phyloP scores from a whole-genome alignment of 2,113 vertebrate genomes.

The Malaclemys terrapin region DNA sequence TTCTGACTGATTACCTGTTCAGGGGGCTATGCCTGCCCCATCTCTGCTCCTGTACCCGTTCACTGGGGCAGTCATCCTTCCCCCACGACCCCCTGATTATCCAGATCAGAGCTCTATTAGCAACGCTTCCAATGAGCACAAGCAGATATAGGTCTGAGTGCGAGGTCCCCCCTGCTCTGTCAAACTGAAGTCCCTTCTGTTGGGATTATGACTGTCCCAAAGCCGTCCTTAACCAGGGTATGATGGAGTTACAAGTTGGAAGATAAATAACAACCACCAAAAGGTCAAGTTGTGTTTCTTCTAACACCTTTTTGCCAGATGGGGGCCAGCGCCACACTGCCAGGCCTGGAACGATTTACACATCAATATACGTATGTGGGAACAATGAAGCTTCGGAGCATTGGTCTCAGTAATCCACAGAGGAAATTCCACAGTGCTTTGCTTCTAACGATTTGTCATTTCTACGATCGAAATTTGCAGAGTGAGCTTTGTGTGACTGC shows the following conservation, averaged over 20 bases:
- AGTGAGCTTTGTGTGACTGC: not conserved
- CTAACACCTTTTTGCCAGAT: rapidly evolving
- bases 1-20: no score
- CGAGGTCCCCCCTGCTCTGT: not conserved
- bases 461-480: not conserved
- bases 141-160: not conserved
- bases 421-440: not conserved
- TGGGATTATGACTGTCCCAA: not conserved
- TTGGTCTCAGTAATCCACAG: not conserved
- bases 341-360: not conserved
- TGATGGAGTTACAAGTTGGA: not conserved
- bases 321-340: rapidly evolving
- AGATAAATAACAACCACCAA: no score
- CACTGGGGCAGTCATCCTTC: not conserved
- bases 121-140: not conserved
- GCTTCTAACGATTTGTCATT: not conserved
- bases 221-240: not conserved
- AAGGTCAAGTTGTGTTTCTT: not conserved
- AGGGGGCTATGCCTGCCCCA: no score
- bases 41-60: no score
- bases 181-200: not conserved
- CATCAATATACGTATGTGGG: not conserved
- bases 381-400: not conserved
- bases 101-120: not conserved
- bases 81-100: not conserved